Base-by-base conservation (phyloP, 2,888 invertebrate species). In the Tenthredo amoena region DNA sequence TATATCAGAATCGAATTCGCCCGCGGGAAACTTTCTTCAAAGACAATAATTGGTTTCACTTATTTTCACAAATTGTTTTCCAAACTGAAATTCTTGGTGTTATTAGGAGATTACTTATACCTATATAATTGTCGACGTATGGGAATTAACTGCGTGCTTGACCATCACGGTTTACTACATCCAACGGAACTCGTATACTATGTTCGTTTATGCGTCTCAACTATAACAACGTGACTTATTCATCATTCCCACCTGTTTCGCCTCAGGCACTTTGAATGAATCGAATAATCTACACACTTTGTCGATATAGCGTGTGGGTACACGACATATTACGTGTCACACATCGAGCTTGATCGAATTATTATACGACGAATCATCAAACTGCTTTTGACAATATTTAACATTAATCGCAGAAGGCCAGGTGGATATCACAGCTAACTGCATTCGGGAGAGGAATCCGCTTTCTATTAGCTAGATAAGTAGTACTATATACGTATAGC, bases 201-300 rank as follows among this genome's bases (percentile, higher is more conserved):
- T 81, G 62, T 62, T 10, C 62, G 40, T 62, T 37, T 40, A 9
- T 21, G 81, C 58, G 58, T 21, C 40, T 81, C 58, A 18, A 15
- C 15, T 43, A 18, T 71, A 37, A 71, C 12, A 21, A n/a, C 62
- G 40, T 40, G 34, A 21, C 81, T 37, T 81, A 62, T 62, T 81
- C 62, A 81, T 81, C 37, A 62, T 58, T 50, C 77, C 58, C 81
- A 81, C 58, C 81, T 81, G 81, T 40, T 81, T 26, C 21, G 81
- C 81, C 81, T 37, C 62, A 21, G 81, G 50, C 58, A 26, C 9
- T 62, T 7, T 31, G 40, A 37, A 81, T 50, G 58, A 34, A 31
- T 81, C 18, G 40, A 21, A 31, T 62, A 62, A 62, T 81, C 26
- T 15, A 40, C 81, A 81, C 62, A 74, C 72, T 10, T 10, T 43